Evolutionary conservation across 2,797 vertebrate species (phyloP).

Genomic region (Pelochelys cantorii): DNA sequence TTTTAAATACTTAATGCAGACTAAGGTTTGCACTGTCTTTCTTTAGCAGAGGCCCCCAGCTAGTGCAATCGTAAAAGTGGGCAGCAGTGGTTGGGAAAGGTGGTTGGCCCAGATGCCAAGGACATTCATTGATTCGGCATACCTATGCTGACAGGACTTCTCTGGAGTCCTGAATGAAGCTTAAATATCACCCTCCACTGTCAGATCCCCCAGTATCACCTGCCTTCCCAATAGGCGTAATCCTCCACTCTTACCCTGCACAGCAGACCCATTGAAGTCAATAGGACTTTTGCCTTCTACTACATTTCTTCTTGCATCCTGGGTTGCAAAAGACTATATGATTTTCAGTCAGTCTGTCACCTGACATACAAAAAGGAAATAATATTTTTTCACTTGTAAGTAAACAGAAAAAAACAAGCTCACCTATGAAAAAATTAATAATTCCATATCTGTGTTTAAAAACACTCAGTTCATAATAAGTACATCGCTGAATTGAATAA

Average conservation of each 20-base stretch:
- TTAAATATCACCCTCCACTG: background rate
- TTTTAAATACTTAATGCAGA: background rate
- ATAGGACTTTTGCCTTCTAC: background rate
- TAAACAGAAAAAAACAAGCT: background rate
- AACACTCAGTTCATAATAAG: background rate
- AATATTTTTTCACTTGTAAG: background rate
- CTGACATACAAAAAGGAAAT: background rate
- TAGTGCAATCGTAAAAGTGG: background rate
- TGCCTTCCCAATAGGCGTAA: constrained; percentile 25
- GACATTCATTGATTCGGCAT: background rate
- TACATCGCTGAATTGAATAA: background rate
- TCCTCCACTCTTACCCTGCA: constrained; percentile 8
- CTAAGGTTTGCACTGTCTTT: background rate
- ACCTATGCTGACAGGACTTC: background rate
- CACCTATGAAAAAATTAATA: background rate
- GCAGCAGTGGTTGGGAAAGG: background rate
- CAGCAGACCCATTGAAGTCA: background rate
- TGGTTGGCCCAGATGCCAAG: background rate
- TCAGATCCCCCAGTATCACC: constrained; percentile 5
- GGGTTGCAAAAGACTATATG: background rate
- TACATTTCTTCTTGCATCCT: background rate
- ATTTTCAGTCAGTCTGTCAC: background rate
- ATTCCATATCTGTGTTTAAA: background rate
- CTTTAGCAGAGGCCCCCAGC: background rate
- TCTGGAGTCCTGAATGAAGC: background rate